These are phyloP conservation scores for Gryllus longicercus DNA, from an alignment of 2,888 invertebrate species.

Conservation along the genomic window DNA sequence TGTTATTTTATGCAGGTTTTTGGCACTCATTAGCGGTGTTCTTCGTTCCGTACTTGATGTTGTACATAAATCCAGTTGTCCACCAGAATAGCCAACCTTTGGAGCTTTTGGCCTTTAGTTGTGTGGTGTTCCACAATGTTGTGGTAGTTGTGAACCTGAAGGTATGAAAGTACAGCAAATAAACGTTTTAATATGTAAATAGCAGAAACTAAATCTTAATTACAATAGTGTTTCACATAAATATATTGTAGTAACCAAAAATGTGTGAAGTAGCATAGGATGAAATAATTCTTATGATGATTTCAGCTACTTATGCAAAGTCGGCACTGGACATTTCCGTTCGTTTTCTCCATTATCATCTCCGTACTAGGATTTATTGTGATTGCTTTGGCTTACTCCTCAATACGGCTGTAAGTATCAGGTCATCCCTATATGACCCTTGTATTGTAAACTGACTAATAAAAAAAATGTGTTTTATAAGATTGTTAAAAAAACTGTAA, in stretches of 20 bases:
- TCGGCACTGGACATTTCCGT: conserved; percentile 56
- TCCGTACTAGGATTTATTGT: conserved; percentile 57
- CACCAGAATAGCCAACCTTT: conserved; percentile 53
- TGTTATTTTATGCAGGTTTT: conserved; percentile 47
- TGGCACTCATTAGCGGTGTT: conserved; percentile 66
- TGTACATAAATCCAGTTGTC: conserved; percentile 52
- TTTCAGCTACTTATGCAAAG: conserved; percentile 57
- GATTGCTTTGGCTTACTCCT: conserved; percentile 57
- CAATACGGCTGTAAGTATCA: conserved; percentile 42
- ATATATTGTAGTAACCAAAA: neutral
- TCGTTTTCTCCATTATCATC: conserved; percentile 52
- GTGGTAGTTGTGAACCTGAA: conserved; percentile 59
- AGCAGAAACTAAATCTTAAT: neutral
- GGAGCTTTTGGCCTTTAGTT: conserved; percentile 53
- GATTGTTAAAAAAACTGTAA: no score
- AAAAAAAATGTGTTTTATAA: no score
- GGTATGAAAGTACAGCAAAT: conserved; percentile 37
- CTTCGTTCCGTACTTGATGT: conserved; percentile 51
- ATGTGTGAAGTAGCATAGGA: neutral
- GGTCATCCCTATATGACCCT: no score
- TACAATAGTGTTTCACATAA: no score
- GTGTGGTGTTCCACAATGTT: conserved; percentile 55
- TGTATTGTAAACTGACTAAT: no score
- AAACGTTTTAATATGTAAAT: neutral
- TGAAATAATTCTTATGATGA: conserved; percentile 22